These are phyloP conservation scores for Agonopterix arenella DNA, from an alignment of 2,888 invertebrate species.

Conservation along the genomic window DNA sequence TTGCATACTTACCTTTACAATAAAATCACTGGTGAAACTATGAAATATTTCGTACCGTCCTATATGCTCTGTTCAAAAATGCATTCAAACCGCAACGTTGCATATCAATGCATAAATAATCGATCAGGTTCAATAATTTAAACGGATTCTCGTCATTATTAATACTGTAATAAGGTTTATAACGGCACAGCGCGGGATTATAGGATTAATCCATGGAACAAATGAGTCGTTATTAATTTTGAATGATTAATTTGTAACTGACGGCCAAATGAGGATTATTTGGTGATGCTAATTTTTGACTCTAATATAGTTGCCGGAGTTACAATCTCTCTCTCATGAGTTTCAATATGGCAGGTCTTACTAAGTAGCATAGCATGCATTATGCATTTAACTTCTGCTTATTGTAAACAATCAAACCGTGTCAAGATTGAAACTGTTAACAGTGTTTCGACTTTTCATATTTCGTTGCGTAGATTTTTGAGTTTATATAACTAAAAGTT, in stretches of 20 bases:
- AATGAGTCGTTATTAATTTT: slow-evolving; percentile 41
- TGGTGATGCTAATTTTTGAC: not conserved
- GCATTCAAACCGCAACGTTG: slow-evolving; percentile 18
- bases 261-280: slow-evolving; percentile 15
- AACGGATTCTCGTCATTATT: slow-evolving; percentile 16
- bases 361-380: too few species aligned
- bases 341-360: too few species aligned
- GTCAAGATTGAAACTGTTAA: too few species aligned
- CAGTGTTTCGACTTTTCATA: too few species aligned
- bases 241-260: slow-evolving; percentile 29
- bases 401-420: too few species aligned
- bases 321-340: too few species aligned
- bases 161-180: not conserved
- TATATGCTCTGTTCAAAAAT: slow-evolving; percentile 24
- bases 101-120: slow-evolving; percentile 35
- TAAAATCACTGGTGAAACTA: too few species aligned
- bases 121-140: slow-evolving; percentile 36
- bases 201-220: slow-evolving; percentile 29
- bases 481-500: too few species aligned
- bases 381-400: too few species aligned
- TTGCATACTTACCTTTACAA: too few species aligned
- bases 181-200: slow-evolving; percentile 13
- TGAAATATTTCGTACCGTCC: not conserved
- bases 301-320: too few species aligned
- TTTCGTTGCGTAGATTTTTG: too few species aligned